Evolutionary conservation across 2,888 invertebrate genomes (phyloP), one percentile per base, ranked within the genome.

Genomic region (Trachelus iudaicus): DNA sequence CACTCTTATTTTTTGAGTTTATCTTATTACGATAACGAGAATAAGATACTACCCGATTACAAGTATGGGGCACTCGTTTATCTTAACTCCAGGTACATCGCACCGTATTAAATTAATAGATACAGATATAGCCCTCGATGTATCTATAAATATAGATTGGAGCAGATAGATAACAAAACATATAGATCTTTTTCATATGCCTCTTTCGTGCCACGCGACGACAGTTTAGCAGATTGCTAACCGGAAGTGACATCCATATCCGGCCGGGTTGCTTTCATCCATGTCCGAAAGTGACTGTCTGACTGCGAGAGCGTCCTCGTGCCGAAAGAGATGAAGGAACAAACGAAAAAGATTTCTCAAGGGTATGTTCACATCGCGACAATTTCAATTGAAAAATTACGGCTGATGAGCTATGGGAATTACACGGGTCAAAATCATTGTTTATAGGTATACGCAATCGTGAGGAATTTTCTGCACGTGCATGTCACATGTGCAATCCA

Each of bases 1-100:
- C 75, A 79, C 79, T 79, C 80, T 81, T 82, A 79, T 83, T 82
- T 82, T 85, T 83, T 81, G 76, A 73, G 76, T 81, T 80, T 81
- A 81, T 79, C 37, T 69, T 69, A 40, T 56, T 56, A 56, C 2
- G 23, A 56, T 81, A 79, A 56, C 79, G 81, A 82, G 85, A 84
- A 86, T 83, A 87, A 86, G 87, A 84, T 86, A 89, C 86, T 87
- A 82, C 85, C 83, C 23, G 23, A 23, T 56, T 6, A 23, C 6
- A 56, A 56, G 56, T 23, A 23, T 9, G 23, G 56, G 56, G 56
- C 56, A 56, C 9, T 56, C 23, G 56, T 56, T 56, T 56, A 56
- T 56, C 56, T 56, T 23, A 23, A 56, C 23, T 56, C 56, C 56
- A 56, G 56, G 23, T 56, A 56, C 23, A 23, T 56, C 23, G 56